Percentiles rank a stretch among this genome's conserved stretches.
Evolutionary conservation across 1,140 invertebrate species (phyloP).

Genomic region (Drosophila neocordata): DNA sequence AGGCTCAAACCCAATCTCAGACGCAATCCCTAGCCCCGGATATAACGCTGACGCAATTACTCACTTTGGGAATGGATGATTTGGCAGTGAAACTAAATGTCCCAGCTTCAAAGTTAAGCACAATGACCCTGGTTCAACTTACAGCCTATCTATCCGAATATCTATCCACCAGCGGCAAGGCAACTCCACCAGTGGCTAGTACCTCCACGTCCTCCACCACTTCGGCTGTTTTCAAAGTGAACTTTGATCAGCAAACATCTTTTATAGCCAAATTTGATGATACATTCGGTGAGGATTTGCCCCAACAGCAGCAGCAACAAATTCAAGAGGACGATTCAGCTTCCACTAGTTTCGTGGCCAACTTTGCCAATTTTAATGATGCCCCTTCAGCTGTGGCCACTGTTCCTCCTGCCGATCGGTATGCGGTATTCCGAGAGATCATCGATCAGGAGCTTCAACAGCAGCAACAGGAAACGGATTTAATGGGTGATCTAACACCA

Average conservation of each 20-base stretch:
- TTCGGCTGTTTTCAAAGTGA: slow-evolving; percentile 84
- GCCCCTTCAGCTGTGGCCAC: slow-evolving; percentile 49
- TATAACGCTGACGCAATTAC: slow-evolving; percentile 91
- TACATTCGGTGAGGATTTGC: slow-evolving; percentile 83
- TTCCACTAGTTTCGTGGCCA: slow-evolving; percentile 83
- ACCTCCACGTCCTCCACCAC: slow-evolving; percentile 14
- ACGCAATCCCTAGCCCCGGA: slow-evolving; percentile 84
- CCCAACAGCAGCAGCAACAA: slow-evolving; percentile 1
- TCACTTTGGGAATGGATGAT: slow-evolving; percentile 91
- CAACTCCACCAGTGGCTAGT: slow-evolving; percentile 11
- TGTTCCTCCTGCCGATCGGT: slow-evolving; percentile 87
- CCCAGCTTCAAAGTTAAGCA: slow-evolving; percentile 89
- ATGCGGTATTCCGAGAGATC: slow-evolving; percentile 93
- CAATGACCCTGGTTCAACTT: slow-evolving; percentile 92
- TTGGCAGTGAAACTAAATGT: slow-evolving; percentile 89
- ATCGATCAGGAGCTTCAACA: slow-evolving; percentile 88
- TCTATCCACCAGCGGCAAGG: slow-evolving; percentile 80
- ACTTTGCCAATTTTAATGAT: slow-evolving; percentile 85
- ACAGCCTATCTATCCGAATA: slow-evolving; percentile 90
- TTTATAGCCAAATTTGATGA: slow-evolving; percentile 85
- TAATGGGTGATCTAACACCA: slow-evolving; percentile 65
- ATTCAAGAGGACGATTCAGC: background rate
- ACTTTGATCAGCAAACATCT: slow-evolving; percentile 84
- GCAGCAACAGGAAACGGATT: slow-evolving; percentile 83
- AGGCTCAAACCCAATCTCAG: slow-evolving; percentile 2